Evolutionary conservation across 2,797 vertebrate genomes (phyloP).

Genomic region (Antrozous pallidus): DNA sequence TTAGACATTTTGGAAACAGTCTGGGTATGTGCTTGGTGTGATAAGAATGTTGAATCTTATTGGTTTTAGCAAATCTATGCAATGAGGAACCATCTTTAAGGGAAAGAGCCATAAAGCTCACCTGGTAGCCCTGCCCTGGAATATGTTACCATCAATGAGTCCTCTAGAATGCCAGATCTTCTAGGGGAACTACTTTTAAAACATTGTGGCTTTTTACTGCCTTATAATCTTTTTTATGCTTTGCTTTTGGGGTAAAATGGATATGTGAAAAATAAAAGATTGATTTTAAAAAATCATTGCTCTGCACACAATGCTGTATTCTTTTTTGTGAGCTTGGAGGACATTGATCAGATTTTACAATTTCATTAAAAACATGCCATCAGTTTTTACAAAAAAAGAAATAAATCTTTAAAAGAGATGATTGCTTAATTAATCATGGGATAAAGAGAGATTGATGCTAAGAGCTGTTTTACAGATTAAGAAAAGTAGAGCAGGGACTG

Average conservation of each 20-base stretch:
- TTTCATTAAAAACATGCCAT: conserved; percentile 77
- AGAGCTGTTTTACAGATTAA: conserved; percentile 69
- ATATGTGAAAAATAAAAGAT: conserved; percentile 54
- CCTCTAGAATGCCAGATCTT: background rate
- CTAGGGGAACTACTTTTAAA: conserved; percentile 19
- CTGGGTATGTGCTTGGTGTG: background rate
- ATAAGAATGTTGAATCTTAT: background rate
- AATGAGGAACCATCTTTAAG: background rate
- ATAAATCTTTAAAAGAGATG: conserved; percentile 80
- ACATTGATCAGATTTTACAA: conserved; percentile 78
- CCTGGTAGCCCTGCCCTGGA: background rate
- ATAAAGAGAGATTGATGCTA: conserved; percentile 72
- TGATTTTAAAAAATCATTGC: conserved; percentile 72
- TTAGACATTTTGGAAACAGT: background rate
- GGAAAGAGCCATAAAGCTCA: background rate
- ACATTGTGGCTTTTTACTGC: background rate
- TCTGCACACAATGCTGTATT: conserved; percentile 64
- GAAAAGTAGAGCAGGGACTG: conserved; percentile 47
- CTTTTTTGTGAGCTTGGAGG: conserved; percentile 53
- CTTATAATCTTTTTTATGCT: conserved; percentile 44
- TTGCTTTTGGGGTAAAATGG: conserved; percentile 35
- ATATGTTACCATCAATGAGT: background rate
- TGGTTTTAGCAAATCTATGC: background rate
- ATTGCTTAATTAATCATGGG: conserved; percentile 79
- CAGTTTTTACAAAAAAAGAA: conserved; percentile 74